Percentiles rank a stretch among this genome's conserved stretches.
Evolutionary conservation across 2,797 vertebrate species (phyloP).

Genomic region (Brachymystax lenok): DNA sequence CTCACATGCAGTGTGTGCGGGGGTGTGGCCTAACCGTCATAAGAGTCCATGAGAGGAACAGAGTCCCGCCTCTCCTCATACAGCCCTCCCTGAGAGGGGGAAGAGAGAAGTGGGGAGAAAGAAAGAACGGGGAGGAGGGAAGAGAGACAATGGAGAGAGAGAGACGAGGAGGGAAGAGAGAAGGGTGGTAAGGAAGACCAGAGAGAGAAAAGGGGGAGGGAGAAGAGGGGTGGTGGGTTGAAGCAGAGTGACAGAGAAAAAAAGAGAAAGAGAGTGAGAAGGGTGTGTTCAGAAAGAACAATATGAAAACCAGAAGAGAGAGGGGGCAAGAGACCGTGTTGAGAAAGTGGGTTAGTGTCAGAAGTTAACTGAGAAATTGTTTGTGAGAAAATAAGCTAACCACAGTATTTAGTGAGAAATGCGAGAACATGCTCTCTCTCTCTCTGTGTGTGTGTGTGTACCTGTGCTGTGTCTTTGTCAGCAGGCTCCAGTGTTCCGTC

Average conservation of each 20-base stretch:
- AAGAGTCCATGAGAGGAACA: constrained; percentile 80
- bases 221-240: constrained; percentile 53
- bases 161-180: constrained; percentile 41
- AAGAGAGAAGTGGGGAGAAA: constrained; percentile 16
- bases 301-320: constrained; percentile 11
- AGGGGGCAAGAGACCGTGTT: constrained; percentile 21
- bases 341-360: constrained; percentile 49
- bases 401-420: constrained; percentile 34
- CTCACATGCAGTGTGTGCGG: constrained; percentile 80
- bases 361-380: constrained; percentile 61
- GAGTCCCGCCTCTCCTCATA: constrained; percentile 79
- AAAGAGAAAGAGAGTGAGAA: constrained; percentile 9
- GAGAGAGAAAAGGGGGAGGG: constrained; percentile 16
- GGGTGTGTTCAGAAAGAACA: constrained; percentile 4
- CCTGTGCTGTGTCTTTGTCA: constrained; percentile 86
- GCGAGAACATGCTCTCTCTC: constrained; percentile 56
- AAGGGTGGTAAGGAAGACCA: constrained; percentile 41
- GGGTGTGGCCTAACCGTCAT: constrained; percentile 81
- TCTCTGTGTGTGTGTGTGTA: constrained; percentile 58
- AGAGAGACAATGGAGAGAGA: constrained; percentile 30
- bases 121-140: too few relatives aligned
- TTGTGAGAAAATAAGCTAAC: constrained; percentile 53
- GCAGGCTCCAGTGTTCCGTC: constrained; percentile 86
- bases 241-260: constrained; percentile 19
- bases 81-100: constrained; percentile 76